Evolutionary conservation across 2,797 vertebrate species (phyloP), one percentile per base, ranked within the genome.

Genomic region (Danionella dracula): DNA sequence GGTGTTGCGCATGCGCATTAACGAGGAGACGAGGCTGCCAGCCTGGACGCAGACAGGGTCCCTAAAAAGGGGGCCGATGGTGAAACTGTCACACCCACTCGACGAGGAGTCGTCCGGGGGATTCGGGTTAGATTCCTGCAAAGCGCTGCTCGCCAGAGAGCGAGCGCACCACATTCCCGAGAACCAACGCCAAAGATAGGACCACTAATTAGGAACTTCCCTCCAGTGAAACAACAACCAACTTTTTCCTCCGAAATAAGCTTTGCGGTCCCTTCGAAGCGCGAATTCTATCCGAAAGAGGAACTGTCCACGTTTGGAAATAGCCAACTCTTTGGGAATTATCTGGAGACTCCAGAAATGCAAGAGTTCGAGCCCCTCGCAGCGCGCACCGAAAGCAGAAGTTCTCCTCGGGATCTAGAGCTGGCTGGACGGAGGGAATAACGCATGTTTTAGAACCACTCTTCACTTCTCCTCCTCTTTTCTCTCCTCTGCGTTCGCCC

Each of bases 181-280:
- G 68, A 74, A 79, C 70, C 66, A 64, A 44, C 79, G 84, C 84
- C 87, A 87, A 87, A 85, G 79, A 87, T 82, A 86, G 87, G 90
- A 86, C 86, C 89, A 87, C 83, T 89, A 86, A 90, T 87, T 85
- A 90, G 89, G 88, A 89, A 91, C 90, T 88, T 90, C 86, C 86
- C 85, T 87, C 78, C 84, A 87, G 82, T 84, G 84, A 82, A 79
- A 82, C 81, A 82, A 63, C 74, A 81, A 79, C 82, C 72, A 63
- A 27, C 74, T 72, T 71, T 72, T 51, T 23, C 2, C n/a, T 9
- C 51, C 51, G 15, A 41, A 8, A 56, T 31, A 20, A 40, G 15
- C 48, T 48, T 29, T 37, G 63, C 51, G 8, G 8, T 17, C 8
- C 9, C 12, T 16, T 23, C 5, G 20, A 58, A 32, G 23, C 12